Evolutionary conservation across 2,888 invertebrate genomes (phyloP).

Genomic region (Steromphala cineraria): DNA sequence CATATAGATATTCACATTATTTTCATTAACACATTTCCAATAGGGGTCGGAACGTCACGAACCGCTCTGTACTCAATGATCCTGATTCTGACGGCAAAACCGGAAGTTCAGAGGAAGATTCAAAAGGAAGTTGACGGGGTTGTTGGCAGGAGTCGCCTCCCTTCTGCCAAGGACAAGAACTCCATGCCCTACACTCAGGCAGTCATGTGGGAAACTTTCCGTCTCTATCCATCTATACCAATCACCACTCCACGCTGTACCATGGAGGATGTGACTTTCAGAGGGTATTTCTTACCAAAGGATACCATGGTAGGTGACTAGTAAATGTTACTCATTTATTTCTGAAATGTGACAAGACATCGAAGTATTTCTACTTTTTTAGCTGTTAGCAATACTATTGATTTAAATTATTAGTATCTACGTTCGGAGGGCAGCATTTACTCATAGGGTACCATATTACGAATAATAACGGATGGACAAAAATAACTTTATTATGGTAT

Average conservation of each 20-base stretch:
- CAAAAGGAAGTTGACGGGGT: neutral
- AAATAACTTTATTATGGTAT: too few species aligned
- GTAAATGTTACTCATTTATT: too few species aligned
- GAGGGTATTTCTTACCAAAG: neutral
- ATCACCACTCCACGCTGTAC: neutral
- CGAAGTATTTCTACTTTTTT: too few species aligned
- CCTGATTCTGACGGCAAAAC: neutral
- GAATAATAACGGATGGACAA: too few species aligned
- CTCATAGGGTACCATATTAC: too few species aligned
- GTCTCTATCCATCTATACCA: neutral
- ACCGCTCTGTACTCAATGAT: neutral
- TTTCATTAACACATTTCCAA: too few species aligned
- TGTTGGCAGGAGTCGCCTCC: neutral
- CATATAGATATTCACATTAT: too few species aligned
- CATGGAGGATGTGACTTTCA: neutral
- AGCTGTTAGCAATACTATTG: too few species aligned
- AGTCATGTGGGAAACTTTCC: neutral
- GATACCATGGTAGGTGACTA: neutral
- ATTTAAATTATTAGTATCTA: too few species aligned
- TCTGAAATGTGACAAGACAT: too few species aligned
- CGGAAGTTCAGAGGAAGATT: neutral
- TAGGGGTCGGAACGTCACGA: neutral
- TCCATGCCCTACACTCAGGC: neutral
- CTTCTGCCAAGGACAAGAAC: neutral
- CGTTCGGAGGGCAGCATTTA: too few species aligned